Evolutionary conservation across 2,888 invertebrate species (phyloP), one percentile per base, ranked within the genome.

Genomic region (Lasioglossum calceatum): DNA sequence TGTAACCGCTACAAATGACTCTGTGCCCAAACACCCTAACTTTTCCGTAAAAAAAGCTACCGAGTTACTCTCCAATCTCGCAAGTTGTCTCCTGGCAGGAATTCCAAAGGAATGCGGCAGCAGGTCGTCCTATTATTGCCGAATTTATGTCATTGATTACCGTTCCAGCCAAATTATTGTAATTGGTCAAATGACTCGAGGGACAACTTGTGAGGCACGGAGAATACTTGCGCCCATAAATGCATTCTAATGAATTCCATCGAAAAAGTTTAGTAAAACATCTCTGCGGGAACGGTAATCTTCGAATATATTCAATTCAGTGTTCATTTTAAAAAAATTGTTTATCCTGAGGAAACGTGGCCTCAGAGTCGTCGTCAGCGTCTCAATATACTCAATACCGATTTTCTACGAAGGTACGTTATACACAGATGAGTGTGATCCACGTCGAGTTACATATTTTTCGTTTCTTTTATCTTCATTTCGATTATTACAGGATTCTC

Each of bases 331-430:
- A 64, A 64, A 64, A 64, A 32, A 64, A 64, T 19, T 32, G 32
- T 64, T 64, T 64, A 36, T 32, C 32, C 36, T 0, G 19, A 19
- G 47, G 44, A 50, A 73, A 73, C 42, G 42, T 72, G 79, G 44
- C 70, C 47, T 77, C 44, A 23, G 44, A 76, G 70, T 79, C 58
- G 79, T 58, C 54, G n/a, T 54, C 58, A 58, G n/a, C 58, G 58
- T 58, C 58, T 75, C 58, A 32, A 77, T 86, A 77, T 61, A 70
- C 85, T 79, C 79, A 74, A 70, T 58, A 82, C 61, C 81, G 72
- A 39, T 81, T 77, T 27, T 84, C 82, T 89, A 86, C 72, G 16
- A 88, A 91, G 89, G 88, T 92, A 92, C 91, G 84, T 86, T 90
- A 88, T 81, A 90, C 87, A 88, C 89, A 86, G 84, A 85, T 87